These are phyloP conservation scores for Dicyrtomina minuta DNA, from an alignment of 2,888 invertebrate species.

Conservation along the genomic window DNA sequence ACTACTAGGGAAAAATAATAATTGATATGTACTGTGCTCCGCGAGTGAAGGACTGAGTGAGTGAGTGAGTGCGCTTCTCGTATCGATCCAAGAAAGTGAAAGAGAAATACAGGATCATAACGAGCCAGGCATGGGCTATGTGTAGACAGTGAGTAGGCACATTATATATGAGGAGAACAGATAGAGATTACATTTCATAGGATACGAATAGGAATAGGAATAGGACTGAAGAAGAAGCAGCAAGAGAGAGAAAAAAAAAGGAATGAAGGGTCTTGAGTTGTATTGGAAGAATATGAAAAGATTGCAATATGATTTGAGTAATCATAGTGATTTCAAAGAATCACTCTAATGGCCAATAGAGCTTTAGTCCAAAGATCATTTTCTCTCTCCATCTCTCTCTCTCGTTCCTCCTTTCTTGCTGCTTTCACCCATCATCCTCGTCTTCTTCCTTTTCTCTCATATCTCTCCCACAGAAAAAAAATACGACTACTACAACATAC, in stretches of 20 bases:
- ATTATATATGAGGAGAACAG: neutral
- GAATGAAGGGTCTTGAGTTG: slow-evolving; percentile 23
- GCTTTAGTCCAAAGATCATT: slow-evolving; percentile 24
- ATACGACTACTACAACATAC: neutral
- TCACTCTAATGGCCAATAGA: slow-evolving; percentile 39
- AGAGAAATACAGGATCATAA: slow-evolving; percentile 6
- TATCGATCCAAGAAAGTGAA: neutral
- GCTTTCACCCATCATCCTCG: neutral
- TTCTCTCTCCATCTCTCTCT: slow-evolving; percentile 1
- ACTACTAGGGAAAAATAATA: too few relatives aligned
- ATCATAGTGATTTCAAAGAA: slow-evolving; percentile 40
- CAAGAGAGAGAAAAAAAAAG: slow-evolving; percentile 4
- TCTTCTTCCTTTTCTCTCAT: neutral
- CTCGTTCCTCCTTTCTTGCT: neutral
- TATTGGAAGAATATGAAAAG: slow-evolving; percentile 27
- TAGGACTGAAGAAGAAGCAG: too few relatives aligned
- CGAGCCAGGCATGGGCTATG: neutral
- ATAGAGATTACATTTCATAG: neutral
- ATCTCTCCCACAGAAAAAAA: too few relatives aligned
- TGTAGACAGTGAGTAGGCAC: neutral
- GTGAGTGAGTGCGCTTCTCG: neutral
- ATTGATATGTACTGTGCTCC: too few relatives aligned
- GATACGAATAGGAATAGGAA: neutral
- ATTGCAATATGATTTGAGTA: slow-evolving; percentile 38
- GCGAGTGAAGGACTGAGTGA: neutral